These are phyloP conservation scores for Synanthedon tipuliformis DNA, from an alignment of 2,888 invertebrate species.

Conservation along the genomic window DNA sequence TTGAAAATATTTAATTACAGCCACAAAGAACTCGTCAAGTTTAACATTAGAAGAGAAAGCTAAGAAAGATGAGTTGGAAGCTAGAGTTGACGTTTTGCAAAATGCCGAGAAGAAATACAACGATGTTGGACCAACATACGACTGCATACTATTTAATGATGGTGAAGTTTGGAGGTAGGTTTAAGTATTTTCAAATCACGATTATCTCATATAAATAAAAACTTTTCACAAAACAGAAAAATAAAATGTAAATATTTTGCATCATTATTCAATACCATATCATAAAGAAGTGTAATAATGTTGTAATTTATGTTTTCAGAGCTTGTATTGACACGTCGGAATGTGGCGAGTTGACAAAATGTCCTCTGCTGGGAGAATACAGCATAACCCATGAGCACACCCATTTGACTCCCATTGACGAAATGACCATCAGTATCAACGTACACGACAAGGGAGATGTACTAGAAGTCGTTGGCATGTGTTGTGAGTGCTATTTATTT, in stretches of 20 bases:
- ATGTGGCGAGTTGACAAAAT: conserved; percentile 82
- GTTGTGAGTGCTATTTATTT: conserved; percentile 77
- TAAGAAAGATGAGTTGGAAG: conserved; percentile 89
- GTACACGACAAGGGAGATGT: conserved; percentile 91
- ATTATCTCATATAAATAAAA: background rate
- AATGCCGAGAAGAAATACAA: conserved; percentile 87
- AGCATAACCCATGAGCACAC: conserved; percentile 81
- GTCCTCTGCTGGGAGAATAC: conserved; percentile 85
- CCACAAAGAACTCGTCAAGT: conserved; percentile 41
- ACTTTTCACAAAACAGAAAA: background rate
- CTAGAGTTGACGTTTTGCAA: conserved; percentile 84
- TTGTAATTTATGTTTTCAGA: conserved; percentile 40
- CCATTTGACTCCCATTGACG: conserved; percentile 81
- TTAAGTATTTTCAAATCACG: background rate
- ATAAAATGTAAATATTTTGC: too few relatives aligned
- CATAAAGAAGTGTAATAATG: too few relatives aligned
- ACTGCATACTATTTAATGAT: conserved; percentile 94
- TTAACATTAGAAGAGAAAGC: conserved; percentile 79
- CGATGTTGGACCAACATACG: conserved; percentile 90
- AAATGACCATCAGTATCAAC: conserved; percentile 90
- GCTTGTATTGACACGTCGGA: conserved; percentile 89
- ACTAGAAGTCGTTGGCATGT: conserved; percentile 93
- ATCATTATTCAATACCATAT: too few relatives aligned
- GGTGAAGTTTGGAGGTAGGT: conserved; percentile 87
- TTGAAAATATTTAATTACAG: background rate